phyloP scores from a whole-genome alignment of 2,113 vertebrate species.

The Phrynosoma blainvillii region DNA sequence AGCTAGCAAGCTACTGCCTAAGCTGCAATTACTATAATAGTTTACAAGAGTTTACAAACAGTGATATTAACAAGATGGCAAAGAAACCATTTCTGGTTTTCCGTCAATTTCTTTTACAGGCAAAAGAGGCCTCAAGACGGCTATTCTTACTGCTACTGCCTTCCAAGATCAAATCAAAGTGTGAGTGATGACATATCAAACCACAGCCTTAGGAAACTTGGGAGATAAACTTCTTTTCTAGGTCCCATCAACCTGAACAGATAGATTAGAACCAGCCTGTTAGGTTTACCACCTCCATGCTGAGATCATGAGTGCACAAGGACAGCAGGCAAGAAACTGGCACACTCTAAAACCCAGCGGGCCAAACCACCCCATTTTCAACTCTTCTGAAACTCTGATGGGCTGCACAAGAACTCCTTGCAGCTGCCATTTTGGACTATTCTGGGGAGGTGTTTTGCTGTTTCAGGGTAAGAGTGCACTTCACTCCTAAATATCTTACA shows the following conservation, averaged over 20 bases:
- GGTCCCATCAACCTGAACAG: not conserved
- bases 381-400: no score
- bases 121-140: not conserved
- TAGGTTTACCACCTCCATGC: not conserved
- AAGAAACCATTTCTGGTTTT: not conserved
- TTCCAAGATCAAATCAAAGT: not conserved
- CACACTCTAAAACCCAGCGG: no score
- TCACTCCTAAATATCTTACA: no score
- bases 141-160: not conserved
- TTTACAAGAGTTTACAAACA: not conserved
- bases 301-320: not conserved
- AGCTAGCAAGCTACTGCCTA: not conserved
- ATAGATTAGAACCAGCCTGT: not conserved
- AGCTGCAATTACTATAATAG: not conserved
- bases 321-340: not conserved
- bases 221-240: not conserved
- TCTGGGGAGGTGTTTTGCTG: no score
- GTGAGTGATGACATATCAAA: not conserved
- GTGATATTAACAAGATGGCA: not conserved
- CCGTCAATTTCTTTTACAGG: not conserved
- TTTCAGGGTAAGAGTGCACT: no score
- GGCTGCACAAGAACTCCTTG: no score
- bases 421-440: no score
- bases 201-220: not conserved
- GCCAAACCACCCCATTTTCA: not conserved